Evolutionary conservation across 2,888 invertebrate species (phyloP), one percentile per base, ranked within the genome.

Genomic region (Aphidius colemani): DNA sequence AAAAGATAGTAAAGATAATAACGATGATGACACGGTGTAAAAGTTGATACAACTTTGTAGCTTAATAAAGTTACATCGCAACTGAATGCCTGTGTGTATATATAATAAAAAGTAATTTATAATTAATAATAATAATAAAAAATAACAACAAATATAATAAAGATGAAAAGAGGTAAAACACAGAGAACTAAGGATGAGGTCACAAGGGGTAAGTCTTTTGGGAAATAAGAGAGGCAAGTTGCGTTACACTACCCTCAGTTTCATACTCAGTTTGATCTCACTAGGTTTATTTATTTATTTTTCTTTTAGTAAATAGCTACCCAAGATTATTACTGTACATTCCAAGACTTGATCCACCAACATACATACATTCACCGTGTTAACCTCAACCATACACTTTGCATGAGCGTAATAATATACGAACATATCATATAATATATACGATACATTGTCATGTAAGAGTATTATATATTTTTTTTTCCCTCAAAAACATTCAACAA

Each of bases 211-310:
- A 67, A 73, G 80, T 79, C 81, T 80, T 75, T 70, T 80, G 81
- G 81, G 81, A 81, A 81, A 81, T 81, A 81, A 80, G 80, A 78
- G 11, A 57, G 75, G 76, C 77, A 73, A 80, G 78, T 80, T 79
- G 77, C 76, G 75, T 65, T 70, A 67, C 61, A 30, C 66, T 53
- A 64, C 63, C 57, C 65, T 51, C 30, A 30, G 30, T 30, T 30
- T 30, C 30, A 30, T 30, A 30, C 30, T 30, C 30, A 30, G 30
- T 30, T 30, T 30, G 30, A 30, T 30, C 30, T 30, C 18, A 49
- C 58, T 60, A 45, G 45, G 56, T 65, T 62, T 57, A 61, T 60
- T 64, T 65, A 64, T 59, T 64, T 63, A 69, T 67, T 69, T 65
- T 67, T 72, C 73, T 74, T 72, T 76, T 74, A 71, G 75, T 74